These are phyloP conservation scores for Silurus asotus DNA, from an alignment of 2,113 vertebrate genomes.

Conservation along the genomic window DNA sequence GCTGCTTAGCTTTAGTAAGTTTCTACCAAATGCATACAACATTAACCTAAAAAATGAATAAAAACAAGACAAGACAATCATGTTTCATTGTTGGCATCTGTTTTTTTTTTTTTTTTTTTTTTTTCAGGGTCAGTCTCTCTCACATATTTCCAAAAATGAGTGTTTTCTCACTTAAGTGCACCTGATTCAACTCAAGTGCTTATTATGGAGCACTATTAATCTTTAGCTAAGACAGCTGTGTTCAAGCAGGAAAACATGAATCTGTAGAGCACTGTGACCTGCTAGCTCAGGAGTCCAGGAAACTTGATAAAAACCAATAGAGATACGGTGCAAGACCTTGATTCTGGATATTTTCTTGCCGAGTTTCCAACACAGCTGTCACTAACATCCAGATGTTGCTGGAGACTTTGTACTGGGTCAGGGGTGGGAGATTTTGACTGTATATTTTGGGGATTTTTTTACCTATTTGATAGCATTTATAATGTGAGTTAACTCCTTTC, in stretches of 20 bases:
- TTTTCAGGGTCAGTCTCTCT: background rate
- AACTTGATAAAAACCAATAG: constrained; percentile 9
- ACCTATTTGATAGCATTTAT: constrained; percentile 4
- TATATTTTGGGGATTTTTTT: background rate
- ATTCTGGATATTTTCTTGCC: constrained; percentile 15
- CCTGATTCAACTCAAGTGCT: constrained; percentile 22
- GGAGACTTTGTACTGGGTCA: constrained; percentile 1
- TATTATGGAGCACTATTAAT: constrained; percentile 6
- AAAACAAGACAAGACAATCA: background rate
- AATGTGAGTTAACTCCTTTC: background rate
- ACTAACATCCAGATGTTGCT: constrained; percentile 18
- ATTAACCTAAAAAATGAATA: background rate
- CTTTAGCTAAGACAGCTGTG: constrained; percentile 23
- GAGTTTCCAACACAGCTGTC: constrained; percentile 13
- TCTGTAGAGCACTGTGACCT: constrained; percentile 8
- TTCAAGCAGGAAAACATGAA: constrained; percentile 28
- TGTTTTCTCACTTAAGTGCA: background rate
- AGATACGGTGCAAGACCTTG: constrained; percentile 12
- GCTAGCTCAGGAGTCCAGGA: constrained; percentile 1
- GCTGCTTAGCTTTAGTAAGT: background rate
- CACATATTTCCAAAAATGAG: background rate
- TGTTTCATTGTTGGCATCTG: background rate
- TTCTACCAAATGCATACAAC: background rate
- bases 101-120: background rate
- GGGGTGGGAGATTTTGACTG: background rate